Evolutionary conservation across 2,888 invertebrate genomes (phyloP).

Genomic region (Eremobia ochroleuca): DNA sequence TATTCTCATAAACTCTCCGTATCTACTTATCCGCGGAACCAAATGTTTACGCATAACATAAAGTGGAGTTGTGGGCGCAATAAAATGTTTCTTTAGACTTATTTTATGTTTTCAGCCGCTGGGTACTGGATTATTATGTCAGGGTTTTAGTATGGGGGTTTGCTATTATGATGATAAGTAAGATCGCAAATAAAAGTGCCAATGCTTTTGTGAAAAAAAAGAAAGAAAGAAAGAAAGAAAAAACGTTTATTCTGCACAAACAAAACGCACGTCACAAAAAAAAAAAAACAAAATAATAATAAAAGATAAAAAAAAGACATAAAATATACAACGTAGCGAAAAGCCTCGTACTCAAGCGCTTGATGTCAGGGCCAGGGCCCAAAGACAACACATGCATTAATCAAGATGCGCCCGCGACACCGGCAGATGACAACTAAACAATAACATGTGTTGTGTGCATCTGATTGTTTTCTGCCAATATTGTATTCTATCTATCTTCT

Average conservation of each 20-base stretch:
- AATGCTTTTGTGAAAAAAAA: not conserved
- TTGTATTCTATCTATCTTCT: not conserved
- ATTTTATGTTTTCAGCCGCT: conserved; percentile 48
- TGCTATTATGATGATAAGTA: conserved; percentile 37
- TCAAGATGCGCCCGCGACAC: no score
- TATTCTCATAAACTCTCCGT: conserved; percentile 43
- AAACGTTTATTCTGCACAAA: no score
- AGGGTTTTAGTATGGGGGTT: conserved; percentile 27
- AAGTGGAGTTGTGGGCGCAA: conserved; percentile 54
- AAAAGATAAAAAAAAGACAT: no score
- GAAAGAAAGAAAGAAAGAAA: no score
- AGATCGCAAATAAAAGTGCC: conserved; percentile 6
- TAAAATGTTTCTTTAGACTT: conserved; percentile 64
- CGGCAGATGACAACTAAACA: no score
- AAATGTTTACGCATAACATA: conserved; percentile 63
- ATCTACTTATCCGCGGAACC: conserved; percentile 51
- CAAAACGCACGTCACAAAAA: no score
- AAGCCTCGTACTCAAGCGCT: no score
- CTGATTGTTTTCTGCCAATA: not conserved
- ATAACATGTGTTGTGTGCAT: no score
- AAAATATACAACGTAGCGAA: no score
- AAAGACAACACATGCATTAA: no score
- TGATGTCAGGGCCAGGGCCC: no score
- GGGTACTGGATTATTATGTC: conserved; percentile 32
- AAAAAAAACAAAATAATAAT: no score